Conservation (phyloP, 2,888 invertebrate genomes). For the Drosophila suboccidentalis region DNA sequence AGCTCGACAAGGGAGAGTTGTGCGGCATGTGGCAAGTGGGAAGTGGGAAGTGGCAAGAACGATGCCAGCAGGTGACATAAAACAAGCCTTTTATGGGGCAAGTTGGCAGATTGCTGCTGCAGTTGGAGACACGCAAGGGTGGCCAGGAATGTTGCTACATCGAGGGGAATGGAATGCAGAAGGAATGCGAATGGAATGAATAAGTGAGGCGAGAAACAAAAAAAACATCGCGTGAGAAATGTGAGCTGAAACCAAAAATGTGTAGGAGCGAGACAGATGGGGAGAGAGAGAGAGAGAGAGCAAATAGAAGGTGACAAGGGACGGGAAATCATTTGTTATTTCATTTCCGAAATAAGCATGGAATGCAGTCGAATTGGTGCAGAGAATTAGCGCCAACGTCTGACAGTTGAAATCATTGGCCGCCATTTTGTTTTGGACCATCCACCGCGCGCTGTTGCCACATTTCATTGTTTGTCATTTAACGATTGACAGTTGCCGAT, state of each 20-base stretch:
- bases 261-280: background rate
- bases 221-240: conserved; percentile 69
- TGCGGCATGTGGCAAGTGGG: conserved; percentile 6
- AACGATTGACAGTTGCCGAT: conserved; percentile 79
- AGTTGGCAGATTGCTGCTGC: conserved; percentile 60
- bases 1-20: background rate
- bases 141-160: conserved; percentile 25
- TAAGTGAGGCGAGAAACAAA: conserved; percentile 37
- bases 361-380: conserved; percentile 58
- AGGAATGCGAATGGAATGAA: conserved; percentile 42
- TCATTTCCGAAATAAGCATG: conserved; percentile 59
- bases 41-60: conserved; percentile 18
- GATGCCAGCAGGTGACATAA: conserved; percentile 72
- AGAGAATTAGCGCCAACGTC: conserved; percentile 61
- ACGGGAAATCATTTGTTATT: conserved; percentile 74
- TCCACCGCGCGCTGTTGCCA: conserved; percentile 48
- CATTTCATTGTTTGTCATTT: conserved; percentile 81
- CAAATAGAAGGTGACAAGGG: background rate
- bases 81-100: conserved; percentile 79
- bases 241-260: conserved; percentile 34
- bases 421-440: conserved; percentile 55
- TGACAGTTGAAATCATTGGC: conserved; percentile 67
- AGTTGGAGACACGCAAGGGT: conserved; percentile 71
- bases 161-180: conserved; percentile 40
- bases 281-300: background rate